Evolutionary conservation across 2,888 invertebrate genomes (phyloP).

Genomic region (Pediacus dermestoides): DNA sequence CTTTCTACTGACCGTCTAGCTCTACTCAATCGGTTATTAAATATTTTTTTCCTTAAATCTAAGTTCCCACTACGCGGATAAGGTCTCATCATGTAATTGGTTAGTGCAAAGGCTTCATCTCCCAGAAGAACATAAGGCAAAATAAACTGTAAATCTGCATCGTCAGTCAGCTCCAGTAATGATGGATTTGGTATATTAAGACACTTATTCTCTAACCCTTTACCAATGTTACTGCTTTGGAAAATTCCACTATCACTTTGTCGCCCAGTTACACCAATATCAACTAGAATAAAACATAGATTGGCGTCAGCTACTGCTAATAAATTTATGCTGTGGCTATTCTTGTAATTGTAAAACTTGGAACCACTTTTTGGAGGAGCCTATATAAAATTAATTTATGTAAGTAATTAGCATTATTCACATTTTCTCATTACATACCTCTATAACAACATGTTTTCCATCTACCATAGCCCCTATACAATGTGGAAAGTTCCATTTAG

Average conservation of each 20-base stretch:
- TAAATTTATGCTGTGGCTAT: slow-evolving; percentile 4
- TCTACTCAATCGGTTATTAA: slow-evolving; percentile 14
- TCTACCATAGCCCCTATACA: slow-evolving; percentile 12
- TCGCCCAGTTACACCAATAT: slow-evolving; percentile 4
- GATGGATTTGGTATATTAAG: slow-evolving; percentile 9
- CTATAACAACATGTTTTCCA: slow-evolving; percentile 12
- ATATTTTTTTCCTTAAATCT: slow-evolving; percentile 12
- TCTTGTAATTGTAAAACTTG: slow-evolving; percentile 1
- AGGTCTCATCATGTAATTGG: slow-evolving; percentile 26
- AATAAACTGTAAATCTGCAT: slow-evolving; percentile 8
- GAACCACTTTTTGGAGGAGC: slow-evolving; percentile 8
- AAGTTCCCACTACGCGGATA: slow-evolving; percentile 9
- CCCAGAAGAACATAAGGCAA: slow-evolving; percentile 14
- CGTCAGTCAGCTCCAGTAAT: slow-evolving; percentile 9
- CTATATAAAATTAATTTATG: slow-evolving; percentile 7
- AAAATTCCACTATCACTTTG: slow-evolving; percentile 4
- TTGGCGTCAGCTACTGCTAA: slow-evolving; percentile 12
- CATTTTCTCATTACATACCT: background rate
- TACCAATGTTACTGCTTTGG: slow-evolving; percentile 2
- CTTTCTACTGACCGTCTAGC: slow-evolving; percentile 13
- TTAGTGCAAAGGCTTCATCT: slow-evolving; percentile 29
- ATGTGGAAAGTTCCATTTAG: slow-evolving; percentile 10
- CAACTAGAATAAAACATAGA: slow-evolving; percentile 6
- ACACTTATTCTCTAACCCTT: slow-evolving; percentile 2
- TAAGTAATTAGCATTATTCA: no score